A percentile compares a stretch with the other conserved stretches of the same genome.
phyloP scores from a whole-genome alignment of 2,113 vertebrate genomes.

The Atherinomorus stipes region DNA sequence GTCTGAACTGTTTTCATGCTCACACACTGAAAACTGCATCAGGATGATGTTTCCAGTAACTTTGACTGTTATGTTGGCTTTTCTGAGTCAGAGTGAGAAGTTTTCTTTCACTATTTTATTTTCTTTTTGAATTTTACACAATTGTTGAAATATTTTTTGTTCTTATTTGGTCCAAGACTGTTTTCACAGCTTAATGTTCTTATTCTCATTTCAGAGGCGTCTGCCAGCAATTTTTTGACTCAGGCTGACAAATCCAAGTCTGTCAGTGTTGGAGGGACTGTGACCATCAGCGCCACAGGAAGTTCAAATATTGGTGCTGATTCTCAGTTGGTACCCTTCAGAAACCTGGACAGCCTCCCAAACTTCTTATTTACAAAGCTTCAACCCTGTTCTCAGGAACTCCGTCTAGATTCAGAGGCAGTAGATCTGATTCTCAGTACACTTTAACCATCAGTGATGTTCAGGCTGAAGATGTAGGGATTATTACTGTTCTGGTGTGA shows the following conservation, averaged over 20 bases:
- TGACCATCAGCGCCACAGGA: slow-evolving; percentile 49
- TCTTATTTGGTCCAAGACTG: too few species aligned
- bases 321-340: too few species aligned
- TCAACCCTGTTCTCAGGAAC: neutral
- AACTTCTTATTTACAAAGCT: slow-evolving; percentile 40
- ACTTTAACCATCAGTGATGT: slow-evolving; percentile 61
- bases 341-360: slow-evolving; percentile 64
- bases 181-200: neutral
- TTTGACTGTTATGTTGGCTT: neutral
- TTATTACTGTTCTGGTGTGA: slow-evolving; percentile 55
- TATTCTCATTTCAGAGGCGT: slow-evolving; percentile 42
- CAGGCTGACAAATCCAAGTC: slow-evolving; percentile 53
- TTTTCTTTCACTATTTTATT: neutral
- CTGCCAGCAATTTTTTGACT: slow-evolving; percentile 39
- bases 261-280: slow-evolving; percentile 38
- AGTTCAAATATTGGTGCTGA: slow-evolving; percentile 21
- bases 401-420: slow-evolving; percentile 65
- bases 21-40: slow-evolving; percentile 17
- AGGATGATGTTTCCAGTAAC: slow-evolving; percentile 15
- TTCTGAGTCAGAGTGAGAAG: neutral
- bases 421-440: slow-evolving; percentile 60
- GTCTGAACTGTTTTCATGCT: slow-evolving; percentile 15
- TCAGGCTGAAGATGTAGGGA: slow-evolving; percentile 58
- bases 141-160: neutral
- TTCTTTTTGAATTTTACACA: neutral